A percentile compares a stretch with the other conserved stretches of the same genome.
Evolutionary conservation across 2,888 invertebrate genomes (phyloP).

Genomic region (Heliconius hortense): DNA sequence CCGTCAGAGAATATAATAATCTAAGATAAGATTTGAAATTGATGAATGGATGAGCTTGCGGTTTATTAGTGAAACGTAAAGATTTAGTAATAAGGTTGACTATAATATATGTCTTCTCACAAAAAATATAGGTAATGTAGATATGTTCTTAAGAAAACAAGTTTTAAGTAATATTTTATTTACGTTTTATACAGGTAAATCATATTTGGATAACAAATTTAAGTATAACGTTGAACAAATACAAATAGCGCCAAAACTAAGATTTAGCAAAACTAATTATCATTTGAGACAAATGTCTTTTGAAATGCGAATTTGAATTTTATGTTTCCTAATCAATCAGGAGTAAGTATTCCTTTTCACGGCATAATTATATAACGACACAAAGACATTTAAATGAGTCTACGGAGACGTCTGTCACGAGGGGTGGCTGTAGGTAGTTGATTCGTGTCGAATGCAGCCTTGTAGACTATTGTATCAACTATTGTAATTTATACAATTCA

Average conservation of each 20-base stretch:
- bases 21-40: background rate
- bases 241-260: background rate
- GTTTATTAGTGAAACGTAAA: background rate
- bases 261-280: background rate
- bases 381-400: slow-evolving; percentile 50
- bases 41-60: background rate
- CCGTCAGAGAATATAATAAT: background rate
- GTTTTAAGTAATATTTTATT: background rate
- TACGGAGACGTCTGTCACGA: slow-evolving; percentile 52
- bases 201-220: background rate
- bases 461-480: slow-evolving; percentile 45
- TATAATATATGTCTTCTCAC: too few species aligned
- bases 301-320: slow-evolving; percentile 18
- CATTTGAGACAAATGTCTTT: background rate
- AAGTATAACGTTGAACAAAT: background rate
- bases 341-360: slow-evolving; percentile 45
- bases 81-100: background rate
- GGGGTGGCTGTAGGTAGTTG: slow-evolving; percentile 40
- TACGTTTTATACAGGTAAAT: background rate
- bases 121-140: background rate
- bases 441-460: slow-evolving; percentile 53
- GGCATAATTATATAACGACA: slow-evolving; percentile 46
- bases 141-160: background rate
- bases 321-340: slow-evolving; percentile 45
- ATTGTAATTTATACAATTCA: slow-evolving; percentile 51